Evolutionary conservation across 2,797 vertebrate species (phyloP).

Genomic region (Pachyuromys duprasi): DNA sequence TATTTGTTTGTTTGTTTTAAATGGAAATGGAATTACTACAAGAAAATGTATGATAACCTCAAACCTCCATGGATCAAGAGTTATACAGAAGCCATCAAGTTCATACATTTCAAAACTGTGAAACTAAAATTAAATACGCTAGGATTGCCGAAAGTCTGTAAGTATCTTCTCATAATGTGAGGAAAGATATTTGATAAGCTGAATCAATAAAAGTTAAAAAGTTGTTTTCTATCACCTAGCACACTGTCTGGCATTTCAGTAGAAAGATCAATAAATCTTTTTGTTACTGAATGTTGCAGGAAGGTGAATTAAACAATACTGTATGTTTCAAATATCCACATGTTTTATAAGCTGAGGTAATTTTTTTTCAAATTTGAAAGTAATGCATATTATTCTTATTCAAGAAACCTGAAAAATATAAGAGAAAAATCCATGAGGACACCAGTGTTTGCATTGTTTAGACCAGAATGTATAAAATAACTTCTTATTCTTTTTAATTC

Average conservation of each 20-base stretch:
- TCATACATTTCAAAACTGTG: conserved; percentile 48
- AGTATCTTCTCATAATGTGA: background rate
- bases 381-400: conserved; percentile 1
- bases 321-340: conserved; percentile 25
- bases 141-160: background rate
- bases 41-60: background rate
- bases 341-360: background rate
- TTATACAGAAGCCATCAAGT: conserved; percentile 10
- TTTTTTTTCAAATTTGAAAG: conserved; percentile 47
- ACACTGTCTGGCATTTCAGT: background rate
- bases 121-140: conserved; percentile 41
- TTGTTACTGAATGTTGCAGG: conserved; percentile 1
- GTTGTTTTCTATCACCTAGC: background rate
- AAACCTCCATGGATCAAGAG: background rate
- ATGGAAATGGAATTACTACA: background rate
- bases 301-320: conserved; percentile 23
- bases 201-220: conserved; percentile 10
- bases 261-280: background rate
- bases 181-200: conserved; percentile 37
- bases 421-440: conserved; percentile 14
- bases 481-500: background rate
- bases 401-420: conserved; percentile 41
- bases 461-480: background rate
- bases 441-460: background rate
- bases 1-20: background rate